phyloP scores from a whole-genome alignment of 2,797 vertebrate genomes.

The Sorex maritimensis region DNA sequence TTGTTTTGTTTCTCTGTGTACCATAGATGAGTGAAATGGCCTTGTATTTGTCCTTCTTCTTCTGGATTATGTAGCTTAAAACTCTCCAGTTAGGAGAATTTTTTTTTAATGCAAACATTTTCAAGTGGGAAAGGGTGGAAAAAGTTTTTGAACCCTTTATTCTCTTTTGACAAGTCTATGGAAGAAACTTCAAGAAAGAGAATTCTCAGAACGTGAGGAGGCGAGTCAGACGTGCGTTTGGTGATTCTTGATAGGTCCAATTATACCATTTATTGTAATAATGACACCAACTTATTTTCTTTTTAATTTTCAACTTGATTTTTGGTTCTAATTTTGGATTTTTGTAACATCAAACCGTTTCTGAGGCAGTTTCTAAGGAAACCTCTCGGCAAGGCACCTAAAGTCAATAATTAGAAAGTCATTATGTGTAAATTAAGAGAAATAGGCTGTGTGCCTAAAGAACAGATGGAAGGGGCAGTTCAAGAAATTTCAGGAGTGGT shows the following conservation, averaged over 20 bases:
- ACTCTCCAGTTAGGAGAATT: not conserved
- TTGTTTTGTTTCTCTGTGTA: too few relatives aligned
- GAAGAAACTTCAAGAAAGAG: not conserved
- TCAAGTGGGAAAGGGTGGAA: constrained; percentile 55
- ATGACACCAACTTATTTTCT: constrained; percentile 73
- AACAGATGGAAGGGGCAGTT: constrained; percentile 61
- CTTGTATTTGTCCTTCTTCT: too few relatives aligned
- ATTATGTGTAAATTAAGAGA: constrained; percentile 69
- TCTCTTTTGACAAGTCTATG: constrained; percentile 54
- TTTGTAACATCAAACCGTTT: constrained; percentile 62
- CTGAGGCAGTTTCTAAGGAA: constrained; percentile 80
- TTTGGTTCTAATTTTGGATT: constrained; percentile 74
- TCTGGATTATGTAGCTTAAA: too few relatives aligned
- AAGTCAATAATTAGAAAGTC: constrained; percentile 77
- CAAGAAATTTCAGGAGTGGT: not conserved
- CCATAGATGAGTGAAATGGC: too few relatives aligned
- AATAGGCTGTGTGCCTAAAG: constrained; percentile 27
- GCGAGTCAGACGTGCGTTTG: not conserved
- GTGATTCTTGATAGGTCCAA: constrained; percentile 28
- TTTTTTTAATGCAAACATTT: constrained; percentile 53
- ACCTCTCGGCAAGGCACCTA: constrained; percentile 45
- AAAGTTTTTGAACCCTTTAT: constrained; percentile 45
- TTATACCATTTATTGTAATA: constrained; percentile 64
- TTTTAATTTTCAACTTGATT: constrained; percentile 64
- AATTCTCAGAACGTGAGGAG: not conserved